phyloP scores from a whole-genome alignment of 1,140 invertebrate genomes.

The Drosophila eugracilis region DNA sequence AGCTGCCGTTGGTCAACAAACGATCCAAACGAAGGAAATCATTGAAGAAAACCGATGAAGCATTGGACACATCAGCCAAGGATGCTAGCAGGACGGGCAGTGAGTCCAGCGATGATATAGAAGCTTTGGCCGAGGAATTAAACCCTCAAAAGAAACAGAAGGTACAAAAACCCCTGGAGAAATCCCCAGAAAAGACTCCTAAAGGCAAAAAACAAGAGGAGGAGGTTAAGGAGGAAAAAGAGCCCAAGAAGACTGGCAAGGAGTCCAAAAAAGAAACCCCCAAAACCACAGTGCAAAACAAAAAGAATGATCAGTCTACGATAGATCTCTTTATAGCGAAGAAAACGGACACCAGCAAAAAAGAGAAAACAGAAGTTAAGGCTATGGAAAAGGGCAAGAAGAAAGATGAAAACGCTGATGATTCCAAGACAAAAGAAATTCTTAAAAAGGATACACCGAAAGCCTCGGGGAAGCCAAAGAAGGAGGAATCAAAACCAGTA shows the following conservation, averaged over 20 bases:
- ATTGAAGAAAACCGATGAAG: constrained; percentile 23
- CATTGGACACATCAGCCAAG: neutral
- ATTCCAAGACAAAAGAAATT: neutral
- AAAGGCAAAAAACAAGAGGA: neutral
- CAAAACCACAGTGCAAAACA: neutral
- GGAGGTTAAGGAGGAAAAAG: neutral
- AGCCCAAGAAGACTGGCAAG: neutral
- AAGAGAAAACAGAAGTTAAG: neutral
- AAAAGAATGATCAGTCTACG: neutral
- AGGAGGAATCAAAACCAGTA: neutral
- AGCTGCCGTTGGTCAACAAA: constrained; percentile 70
- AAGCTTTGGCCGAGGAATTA: constrained; percentile 45
- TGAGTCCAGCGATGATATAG: constrained; percentile 70
- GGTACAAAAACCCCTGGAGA: constrained; percentile 6
- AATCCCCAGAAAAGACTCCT: neutral
- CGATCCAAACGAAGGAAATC: constrained; percentile 68
- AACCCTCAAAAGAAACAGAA: constrained; percentile 67
- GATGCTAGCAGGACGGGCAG: constrained; percentile 8
- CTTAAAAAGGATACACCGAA: neutral
- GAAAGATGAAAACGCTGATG: neutral
- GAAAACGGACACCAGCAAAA: neutral
- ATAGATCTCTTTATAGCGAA: constrained; percentile 9
- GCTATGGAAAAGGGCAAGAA: neutral
- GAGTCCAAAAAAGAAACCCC: neutral
- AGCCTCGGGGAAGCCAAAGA: neutral